Evolutionary conservation across 2,888 invertebrate species (phyloP), one percentile per base, ranked within the genome.

Genomic region (Heteromurus nitidus): DNA sequence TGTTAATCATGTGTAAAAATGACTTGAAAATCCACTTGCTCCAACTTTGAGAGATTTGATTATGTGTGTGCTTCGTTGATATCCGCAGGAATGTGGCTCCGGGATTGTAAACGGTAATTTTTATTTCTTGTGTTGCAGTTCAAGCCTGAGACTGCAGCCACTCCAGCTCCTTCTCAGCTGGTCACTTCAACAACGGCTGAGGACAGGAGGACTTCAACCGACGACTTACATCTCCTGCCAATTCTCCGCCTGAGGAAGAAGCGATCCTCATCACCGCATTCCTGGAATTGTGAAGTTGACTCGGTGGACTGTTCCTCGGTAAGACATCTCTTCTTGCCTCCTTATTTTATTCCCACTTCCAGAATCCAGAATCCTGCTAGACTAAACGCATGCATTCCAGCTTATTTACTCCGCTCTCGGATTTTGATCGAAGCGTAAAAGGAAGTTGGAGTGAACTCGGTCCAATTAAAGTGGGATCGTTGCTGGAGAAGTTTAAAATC

Each of bases 181-280:
- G 36, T 36, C 36, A 13, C 67, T 9, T 16, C n/a, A 28, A 18
- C 69, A 53, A 26, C 16, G 42, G 3, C 42, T 5, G 16, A 13
- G 22, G 42, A 36, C 9, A 1, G 31, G 36, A 64, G 24, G 7
- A 55, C 70, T n/a, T 24, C 58, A 9, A 58, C 28, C 0, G 58
- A 70, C 36, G 60, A 72, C 28, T 44, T 72, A 24, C 72, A 64
- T 64, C 73, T 73, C 22, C 22, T 73, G n/a, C 73, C 73, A 31
- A 62, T 73, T 31, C 62, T 73, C 50, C 47, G 73, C 5, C 31
- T 50, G 22, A 47, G 31, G 72, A 30, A 44, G 44, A 44, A 44
- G 13, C 20, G 67, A 30, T 24, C n/a, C 22, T 5, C 22, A 70
- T n/a, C 24, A 30, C 30, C 36, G 60, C 11, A n/a, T n/a, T 16